These are phyloP conservation scores for Cheirogaleus major DNA, from an alignment of 2,797 vertebrate species.

Conservation along the genomic window DNA sequence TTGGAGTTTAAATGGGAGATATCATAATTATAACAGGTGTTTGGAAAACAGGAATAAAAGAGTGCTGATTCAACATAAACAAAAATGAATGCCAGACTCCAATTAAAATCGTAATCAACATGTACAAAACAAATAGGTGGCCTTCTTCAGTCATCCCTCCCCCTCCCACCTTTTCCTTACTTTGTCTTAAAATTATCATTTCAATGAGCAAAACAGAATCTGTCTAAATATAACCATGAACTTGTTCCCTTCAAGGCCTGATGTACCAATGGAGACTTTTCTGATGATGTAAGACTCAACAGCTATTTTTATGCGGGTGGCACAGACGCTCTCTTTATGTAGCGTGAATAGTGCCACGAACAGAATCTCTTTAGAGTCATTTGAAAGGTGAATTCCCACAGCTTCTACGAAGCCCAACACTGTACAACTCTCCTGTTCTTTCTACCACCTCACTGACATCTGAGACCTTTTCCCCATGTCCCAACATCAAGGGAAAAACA, in stretches of 20 bases:
- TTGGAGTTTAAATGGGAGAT: neutral
- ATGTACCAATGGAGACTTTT: neutral
- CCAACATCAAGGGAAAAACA: neutral
- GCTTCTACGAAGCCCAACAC: neutral
- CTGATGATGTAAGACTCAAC: constrained; percentile 1
- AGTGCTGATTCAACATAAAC: neutral
- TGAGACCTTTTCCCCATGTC: neutral
- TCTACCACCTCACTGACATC: neutral
- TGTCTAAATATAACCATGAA: neutral
- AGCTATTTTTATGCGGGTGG: neutral
- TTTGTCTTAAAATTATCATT: neutral
- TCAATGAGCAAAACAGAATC: neutral
- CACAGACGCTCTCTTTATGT: neutral
- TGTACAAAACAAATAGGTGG: neutral
- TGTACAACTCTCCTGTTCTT: neutral
- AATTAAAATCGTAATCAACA: neutral
- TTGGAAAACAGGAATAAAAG: neutral
- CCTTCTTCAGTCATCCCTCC: neutral
- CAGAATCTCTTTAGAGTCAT: neutral
- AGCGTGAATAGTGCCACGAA: neutral
- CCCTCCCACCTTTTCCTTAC: neutral
- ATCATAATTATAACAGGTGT: neutral
- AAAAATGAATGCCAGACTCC: neutral
- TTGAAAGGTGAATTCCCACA: neutral
- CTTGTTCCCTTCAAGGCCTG: neutral